Percentiles rank a stretch among this genome's conserved stretches.
Conservation (phyloP, 2,888 invertebrate species). For the Acrobasis suavella region DNA sequence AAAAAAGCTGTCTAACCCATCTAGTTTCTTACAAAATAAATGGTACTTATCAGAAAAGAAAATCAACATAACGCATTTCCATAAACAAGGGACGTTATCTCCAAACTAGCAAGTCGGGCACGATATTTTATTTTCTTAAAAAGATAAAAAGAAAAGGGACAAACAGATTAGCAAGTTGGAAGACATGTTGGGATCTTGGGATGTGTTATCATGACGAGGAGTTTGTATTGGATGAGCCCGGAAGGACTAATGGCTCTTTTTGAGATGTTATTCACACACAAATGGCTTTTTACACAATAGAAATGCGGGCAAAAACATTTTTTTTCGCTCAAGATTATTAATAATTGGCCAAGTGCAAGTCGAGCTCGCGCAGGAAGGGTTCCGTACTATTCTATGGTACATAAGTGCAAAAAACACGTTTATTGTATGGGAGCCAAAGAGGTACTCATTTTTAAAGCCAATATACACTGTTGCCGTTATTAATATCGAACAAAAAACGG, state of each 20-base stretch:
- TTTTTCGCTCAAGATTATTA: too few relatives aligned
- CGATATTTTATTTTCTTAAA: constrained; percentile 28
- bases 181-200: constrained; percentile 23
- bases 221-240: background rate
- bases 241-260: background rate
- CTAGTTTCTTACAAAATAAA: background rate
- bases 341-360: too few relatives aligned
- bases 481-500: too few relatives aligned
- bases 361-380: too few relatives aligned
- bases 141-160: constrained; percentile 29
- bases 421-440: too few relatives aligned
- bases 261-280: background rate
- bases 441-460: too few relatives aligned
- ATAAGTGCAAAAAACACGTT: too few relatives aligned
- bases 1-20: background rate
- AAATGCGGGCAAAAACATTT: too few relatives aligned
- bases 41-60: too few relatives aligned
- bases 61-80: constrained; percentile 1
- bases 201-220: constrained; percentile 12
- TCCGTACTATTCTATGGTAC: too few relatives aligned
- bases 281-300: background rate
- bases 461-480: too few relatives aligned
- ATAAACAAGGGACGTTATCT: constrained; percentile 10
- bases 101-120: background rate
- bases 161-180: constrained; percentile 28